Base-by-base conservation (phyloP, 2,888 invertebrate species). In the Xanthia icteritia region DNA sequence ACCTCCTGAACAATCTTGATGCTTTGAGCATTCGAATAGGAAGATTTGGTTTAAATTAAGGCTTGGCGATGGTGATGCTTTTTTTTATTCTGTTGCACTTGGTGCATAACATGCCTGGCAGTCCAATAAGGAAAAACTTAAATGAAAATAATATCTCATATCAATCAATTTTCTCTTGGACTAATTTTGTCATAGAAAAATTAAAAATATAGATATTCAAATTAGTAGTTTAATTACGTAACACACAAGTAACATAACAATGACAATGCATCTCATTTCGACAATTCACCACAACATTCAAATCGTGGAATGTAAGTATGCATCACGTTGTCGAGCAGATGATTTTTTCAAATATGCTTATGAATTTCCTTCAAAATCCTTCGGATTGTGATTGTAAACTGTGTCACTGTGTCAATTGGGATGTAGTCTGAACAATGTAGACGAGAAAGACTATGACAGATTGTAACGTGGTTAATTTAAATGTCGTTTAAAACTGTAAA, bases 1-100 rank as follows among this genome's bases (percentile, higher is more conserved):
- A 69, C 73, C 77, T 77, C 74, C 54, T 68, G 36, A 86, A 79
- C 74, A 60, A 77, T 92, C 86, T 95, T 95, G 96, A 94, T 95
- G 91, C 94, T 95, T 92, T 76, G 42, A 68, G 63, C 58, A 65
- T 66, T 67, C 70, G 45, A 71, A 68, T 80, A 83, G 48, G 56
- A 54, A 42, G 9, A 56, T 79, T 72, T 82, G 42, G 13, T 79
- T 67, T 61, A 20, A n/a, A 74, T 66, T 71, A 79, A 48, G 72
- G 71, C 63, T 39, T 71, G 39, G 72, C 27, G 71, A 73, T 58
- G 48, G 64, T 15, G 11, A 60, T 31, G 42, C 6, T 60, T 79
- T 54, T 42, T 45, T 79, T 31, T 79, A 15, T 65, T 73, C 60
- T 73, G 51, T 64, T 51, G 42, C 17, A 23, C 13, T 73, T 73